Percentiles rank a stretch among this genome's conserved stretches.
phyloP scores from a whole-genome alignment of 2,797 vertebrate genomes.

The Linurgus olivaceus region DNA sequence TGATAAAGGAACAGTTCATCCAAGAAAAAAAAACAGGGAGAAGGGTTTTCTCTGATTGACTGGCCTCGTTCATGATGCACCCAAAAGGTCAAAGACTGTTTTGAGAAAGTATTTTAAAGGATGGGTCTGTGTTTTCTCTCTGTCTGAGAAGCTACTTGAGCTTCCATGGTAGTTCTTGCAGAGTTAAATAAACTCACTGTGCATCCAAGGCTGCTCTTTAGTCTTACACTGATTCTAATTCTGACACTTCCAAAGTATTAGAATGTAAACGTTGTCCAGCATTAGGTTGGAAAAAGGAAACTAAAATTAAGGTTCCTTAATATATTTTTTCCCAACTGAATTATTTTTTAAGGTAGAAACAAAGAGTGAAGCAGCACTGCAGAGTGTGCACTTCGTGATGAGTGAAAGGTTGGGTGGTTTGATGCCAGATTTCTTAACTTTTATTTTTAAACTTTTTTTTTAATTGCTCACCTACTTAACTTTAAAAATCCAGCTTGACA shows the following conservation, averaged over 20 bases:
- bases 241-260: not conserved
- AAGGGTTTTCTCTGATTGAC: conserved; percentile 47
- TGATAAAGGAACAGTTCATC: not conserved
- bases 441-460: not conserved
- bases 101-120: conserved; percentile 62
- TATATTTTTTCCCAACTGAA: not conserved
- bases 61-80: conserved; percentile 52
- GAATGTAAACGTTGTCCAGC: not conserved
- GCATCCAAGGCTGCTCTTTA: not conserved
- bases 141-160: conserved; percentile 37
- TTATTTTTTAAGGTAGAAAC: not conserved
- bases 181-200: not conserved
- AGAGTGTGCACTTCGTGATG: rapidly evolving
- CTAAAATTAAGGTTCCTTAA: not conserved
- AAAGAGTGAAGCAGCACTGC: rapidly evolving
- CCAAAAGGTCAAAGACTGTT: conserved; percentile 62
- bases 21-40: not conserved
- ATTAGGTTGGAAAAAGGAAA: not conserved
- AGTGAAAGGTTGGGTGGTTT: not conserved
- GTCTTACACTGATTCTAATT: not conserved
- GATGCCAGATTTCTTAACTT: not conserved
- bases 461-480: not conserved
- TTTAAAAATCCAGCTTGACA: not conserved
- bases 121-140: conserved; percentile 60
- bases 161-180: not conserved